Evolutionary conservation across 2,888 invertebrate genomes (phyloP), one percentile per base, ranked within the genome.

Genomic region (Troglohyphantes excavatus): DNA sequence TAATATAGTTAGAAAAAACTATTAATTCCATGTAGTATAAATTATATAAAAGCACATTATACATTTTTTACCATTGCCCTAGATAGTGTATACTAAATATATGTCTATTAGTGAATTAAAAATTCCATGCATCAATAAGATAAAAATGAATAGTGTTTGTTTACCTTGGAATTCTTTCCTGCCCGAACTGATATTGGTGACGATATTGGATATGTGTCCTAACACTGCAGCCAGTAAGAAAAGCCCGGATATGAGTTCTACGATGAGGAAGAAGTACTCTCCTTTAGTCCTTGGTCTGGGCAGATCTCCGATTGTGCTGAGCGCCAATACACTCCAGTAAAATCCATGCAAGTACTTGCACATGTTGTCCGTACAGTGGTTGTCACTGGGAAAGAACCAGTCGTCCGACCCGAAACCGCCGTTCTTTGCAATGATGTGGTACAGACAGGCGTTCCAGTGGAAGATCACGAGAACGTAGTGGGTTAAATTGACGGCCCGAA

Each of bases 361-460:
- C 94, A 97, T 96, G 93, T 97, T 97, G 94, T 98, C 98, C 72
- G 92, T 92, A 53, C 91, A 91, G 67, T 91, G 79, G 79, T 96
- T 96, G 94, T 97, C 97, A 93, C 96, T 96, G 94, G 96, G 96
- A 43, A 90, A 90, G 84, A 92, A 92, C 92, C 92, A 92, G 90
- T 92, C 91, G 17, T 91, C 72, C 2, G 97, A 97, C 93, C 97
- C 97, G 94, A 98, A 98, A 92, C 97, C 97, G 95, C 97, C 96
- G 95, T 97, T 97, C 95, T 97, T 97, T 95, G 97, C 96, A 94
- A 98, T 97, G 94, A 99, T 96, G 95, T 98, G 97, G 95, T 98
- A 98, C 94, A 99, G 95, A 95, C 99, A 99, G 93, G 98, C 98
- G 94, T 99, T 99, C 99, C 99, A 99, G 95, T 99, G 99, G 95